Percentiles rank a stretch among this genome's conserved stretches.
Conservation (phyloP, 2,888 invertebrate species). For the Phanerotoma sp. region DNA sequence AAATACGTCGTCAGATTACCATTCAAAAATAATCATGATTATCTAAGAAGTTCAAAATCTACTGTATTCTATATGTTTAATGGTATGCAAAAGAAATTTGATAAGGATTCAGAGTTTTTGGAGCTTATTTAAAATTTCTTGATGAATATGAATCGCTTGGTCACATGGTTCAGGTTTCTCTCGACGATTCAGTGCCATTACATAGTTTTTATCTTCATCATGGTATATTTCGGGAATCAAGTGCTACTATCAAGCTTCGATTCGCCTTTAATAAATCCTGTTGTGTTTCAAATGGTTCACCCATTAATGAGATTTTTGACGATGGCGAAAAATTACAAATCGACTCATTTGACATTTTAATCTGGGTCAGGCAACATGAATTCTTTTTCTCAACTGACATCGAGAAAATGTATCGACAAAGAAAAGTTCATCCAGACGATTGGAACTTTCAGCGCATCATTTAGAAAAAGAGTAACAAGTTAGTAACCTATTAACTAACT, state of each 20-base stretch:
- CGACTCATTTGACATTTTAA: neutral
- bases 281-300: neutral
- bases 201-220: neutral
- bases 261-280: conserved; percentile 1
- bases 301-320: neutral
- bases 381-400: conserved; percentile 3
- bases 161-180: neutral
- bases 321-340: neutral
- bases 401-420: conserved; percentile 3
- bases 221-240: neutral
- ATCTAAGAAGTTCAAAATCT: neutral
- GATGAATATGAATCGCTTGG: neutral
- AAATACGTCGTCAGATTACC: conserved; percentile 4
- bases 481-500: neutral
- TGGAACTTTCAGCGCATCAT: neutral
- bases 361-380: neutral
- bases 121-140: neutral
- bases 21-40: neutral
- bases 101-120: neutral
- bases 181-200: neutral
- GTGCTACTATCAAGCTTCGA: neutral
- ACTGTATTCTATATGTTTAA: neutral
- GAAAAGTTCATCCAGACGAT: conserved; percentile 1
- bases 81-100: neutral
- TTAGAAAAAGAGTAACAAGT: neutral